Base-by-base conservation (phyloP, 2,888 invertebrate genomes). In the Ephialtes manifestator region DNA sequence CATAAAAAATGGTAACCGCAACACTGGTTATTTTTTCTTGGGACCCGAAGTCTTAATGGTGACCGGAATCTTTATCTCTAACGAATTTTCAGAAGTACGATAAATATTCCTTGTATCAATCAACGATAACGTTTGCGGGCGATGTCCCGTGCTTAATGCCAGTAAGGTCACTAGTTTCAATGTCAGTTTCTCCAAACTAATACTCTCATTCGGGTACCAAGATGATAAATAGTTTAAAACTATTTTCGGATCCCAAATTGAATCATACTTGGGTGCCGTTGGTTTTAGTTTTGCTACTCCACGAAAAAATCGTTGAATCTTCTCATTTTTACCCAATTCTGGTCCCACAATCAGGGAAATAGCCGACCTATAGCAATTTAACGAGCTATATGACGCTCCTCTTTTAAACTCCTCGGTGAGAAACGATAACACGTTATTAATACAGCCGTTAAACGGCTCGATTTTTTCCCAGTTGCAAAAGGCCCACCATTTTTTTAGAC, bases 31-130 rank as follows among this genome's bases (percentile, higher is more conserved):
- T 18, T 67, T 81, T 58, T 48, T 68, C 4, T 51, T 51, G 18
- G 65, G 81, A 15, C 48, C 68, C 13, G 58, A 81, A 0, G 81
- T 75, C 51, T 75, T 76, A 55, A 70, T 74, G 0, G 18, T 55
- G n/a, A 58, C 68, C 4, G 67, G 74, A 35, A 55, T 43, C n/a
- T 77, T 67, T 0, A 55, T 48, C 15, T 94, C 94, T n/a, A 53
- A 13, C 1, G 15, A 31, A 77, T 39, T 79, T 43, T 35, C 55
- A 7, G 11, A 43, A 0, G 13, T 13, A 13, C 15, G 35, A 15
- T 20, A 15, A 48, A 88, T 83, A 58, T 87, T 84, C 58, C 80
- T 39, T 15, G 81, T 83, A 39, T 77, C 80, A 24, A 86, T 84
- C 63, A 75, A 63, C 58, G 84, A 60, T 11, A 86, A 43, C 11